These are phyloP conservation scores for Arion vulgaris DNA, from an alignment of 1,140 invertebrate genomes.

Conservation along the genomic window DNA sequence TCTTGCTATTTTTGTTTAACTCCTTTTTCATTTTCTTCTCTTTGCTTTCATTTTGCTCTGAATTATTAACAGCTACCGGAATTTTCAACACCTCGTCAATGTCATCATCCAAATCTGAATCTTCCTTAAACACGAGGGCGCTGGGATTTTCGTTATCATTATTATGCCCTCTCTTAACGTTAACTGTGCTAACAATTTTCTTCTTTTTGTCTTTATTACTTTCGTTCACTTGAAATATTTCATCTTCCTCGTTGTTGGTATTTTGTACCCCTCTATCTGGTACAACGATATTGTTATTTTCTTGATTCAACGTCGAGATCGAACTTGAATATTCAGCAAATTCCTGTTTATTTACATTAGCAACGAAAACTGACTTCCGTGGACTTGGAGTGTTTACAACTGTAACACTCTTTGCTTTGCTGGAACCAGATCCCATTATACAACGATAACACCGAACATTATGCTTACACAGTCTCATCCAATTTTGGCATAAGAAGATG, in stretches of 20 bases:
- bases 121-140: constrained; percentile 1
- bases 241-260: neutral
- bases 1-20: neutral
- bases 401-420: too few relatives aligned
- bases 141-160: constrained; percentile 8
- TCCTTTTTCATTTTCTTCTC: constrained; percentile 1
- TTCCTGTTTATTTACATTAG: too few relatives aligned
- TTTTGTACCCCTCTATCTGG: neutral
- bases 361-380: too few relatives aligned
- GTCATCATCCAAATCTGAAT: constrained; percentile 24
- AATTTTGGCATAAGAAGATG: too few relatives aligned
- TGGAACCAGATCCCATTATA: too few relatives aligned
- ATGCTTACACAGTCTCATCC: too few relatives aligned
- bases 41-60: constrained; percentile 11
- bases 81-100: constrained; percentile 33
- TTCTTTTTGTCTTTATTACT: neutral
- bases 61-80: neutral
- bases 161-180: neutral
- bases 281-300: too few relatives aligned
- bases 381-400: too few relatives aligned
- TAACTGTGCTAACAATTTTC: neutral
- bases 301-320: too few relatives aligned
- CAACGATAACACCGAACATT: too few relatives aligned
- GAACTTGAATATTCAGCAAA: too few relatives aligned
- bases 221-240: neutral